These are phyloP conservation scores for Macroteleia sp. DNA, from an alignment of 2,888 invertebrate genomes.

Conservation along the genomic window DNA sequence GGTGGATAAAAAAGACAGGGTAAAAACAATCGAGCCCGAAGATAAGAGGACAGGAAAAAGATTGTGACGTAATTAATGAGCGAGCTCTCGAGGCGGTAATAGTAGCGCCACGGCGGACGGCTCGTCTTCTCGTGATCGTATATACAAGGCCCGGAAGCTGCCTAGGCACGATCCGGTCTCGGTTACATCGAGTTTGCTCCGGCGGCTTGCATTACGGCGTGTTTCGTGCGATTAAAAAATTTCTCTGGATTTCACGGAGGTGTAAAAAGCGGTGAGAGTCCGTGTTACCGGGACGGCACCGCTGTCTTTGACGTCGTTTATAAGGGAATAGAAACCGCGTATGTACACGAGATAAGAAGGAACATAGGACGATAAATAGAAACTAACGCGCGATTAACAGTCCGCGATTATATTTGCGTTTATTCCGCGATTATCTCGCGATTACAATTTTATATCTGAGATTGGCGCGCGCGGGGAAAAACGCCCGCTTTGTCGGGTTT, in stretches of 20 bases:
- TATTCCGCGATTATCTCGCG: conserved; percentile 60
- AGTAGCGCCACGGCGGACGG: conserved; percentile 56
- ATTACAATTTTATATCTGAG: conserved; percentile 55
- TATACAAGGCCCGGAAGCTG: conserved; percentile 66
- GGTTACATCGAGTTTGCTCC: conserved; percentile 61
- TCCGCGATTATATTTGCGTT: conserved; percentile 58
- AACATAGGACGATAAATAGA: conserved; percentile 61
- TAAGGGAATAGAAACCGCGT: conserved; percentile 66
- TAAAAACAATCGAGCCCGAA: too few species aligned
- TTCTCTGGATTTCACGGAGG: conserved; percentile 63
- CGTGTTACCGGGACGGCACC: conserved; percentile 62
- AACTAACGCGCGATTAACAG: conserved; percentile 62
- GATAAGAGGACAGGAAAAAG: too few species aligned
- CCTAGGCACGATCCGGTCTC: conserved; percentile 62
- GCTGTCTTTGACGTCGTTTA: conserved; percentile 66
- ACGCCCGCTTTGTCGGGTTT: conserved; percentile 47
- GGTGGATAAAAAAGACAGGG: too few species aligned
- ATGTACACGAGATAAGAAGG: conserved; percentile 56
- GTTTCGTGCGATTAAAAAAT: conserved; percentile 66
- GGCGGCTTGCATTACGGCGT: conserved; percentile 60
- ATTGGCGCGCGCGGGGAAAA: conserved; percentile 17
- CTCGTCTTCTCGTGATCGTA: conserved; percentile 57
- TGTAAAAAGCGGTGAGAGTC: conserved; percentile 66
- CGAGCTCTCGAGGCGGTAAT: conserved; percentile 48
- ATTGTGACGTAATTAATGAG: conserved; percentile 60